Percentiles rank a stretch among this genome's conserved stretches.
phyloP scores from a whole-genome alignment of 53 echinoderm and acorn worm species.

The Actinopyga echinites region DNA sequence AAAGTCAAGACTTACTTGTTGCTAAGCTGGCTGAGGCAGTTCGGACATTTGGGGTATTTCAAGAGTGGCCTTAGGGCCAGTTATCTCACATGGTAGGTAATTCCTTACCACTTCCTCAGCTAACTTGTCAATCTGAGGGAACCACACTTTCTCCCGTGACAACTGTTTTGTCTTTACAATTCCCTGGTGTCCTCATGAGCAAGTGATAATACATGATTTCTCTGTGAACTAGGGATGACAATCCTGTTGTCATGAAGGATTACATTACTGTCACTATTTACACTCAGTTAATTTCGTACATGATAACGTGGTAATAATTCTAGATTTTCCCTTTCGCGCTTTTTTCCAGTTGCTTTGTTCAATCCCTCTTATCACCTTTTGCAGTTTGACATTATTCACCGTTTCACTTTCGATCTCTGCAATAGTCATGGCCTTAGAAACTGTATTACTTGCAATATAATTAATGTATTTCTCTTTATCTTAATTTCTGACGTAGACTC shows the following conservation, averaged over 20 bases:
- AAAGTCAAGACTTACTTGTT: not conserved
- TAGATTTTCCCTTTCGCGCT: not conserved
- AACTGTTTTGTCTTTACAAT: slow-evolving; percentile 31
- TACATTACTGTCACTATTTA: slow-evolving; percentile 4
- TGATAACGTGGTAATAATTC: not conserved
- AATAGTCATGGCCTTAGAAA: slow-evolving; percentile 35
- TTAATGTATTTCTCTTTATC: slow-evolving; percentile 36
- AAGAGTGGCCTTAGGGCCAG: slow-evolving; percentile 16
- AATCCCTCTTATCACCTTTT: slow-evolving; percentile 30
- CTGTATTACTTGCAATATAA: slow-evolving; percentile 29
- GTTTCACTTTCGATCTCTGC: slow-evolving; percentile 8
- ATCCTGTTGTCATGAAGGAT: slow-evolving; percentile 2
- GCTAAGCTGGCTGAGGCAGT: not conserved
- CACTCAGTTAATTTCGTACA: slow-evolving; percentile 18
- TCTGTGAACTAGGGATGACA: slow-evolving; percentile 8
- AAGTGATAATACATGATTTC: not conserved
- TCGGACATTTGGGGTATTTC: not conserved
- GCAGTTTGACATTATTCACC: not conserved
- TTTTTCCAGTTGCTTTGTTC: slow-evolving; percentile 2
- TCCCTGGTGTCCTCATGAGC: slow-evolving; percentile 49
- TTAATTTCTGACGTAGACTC: no score
- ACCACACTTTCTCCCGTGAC: slow-evolving; percentile 8
- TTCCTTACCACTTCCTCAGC: not conserved
- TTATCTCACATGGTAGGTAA: slow-evolving; percentile 54
- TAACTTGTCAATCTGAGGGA: slow-evolving; percentile 17